Evolutionary conservation across 2,113 vertebrate genomes (phyloP).

Genomic region (Aviceda subcristata): DNA sequence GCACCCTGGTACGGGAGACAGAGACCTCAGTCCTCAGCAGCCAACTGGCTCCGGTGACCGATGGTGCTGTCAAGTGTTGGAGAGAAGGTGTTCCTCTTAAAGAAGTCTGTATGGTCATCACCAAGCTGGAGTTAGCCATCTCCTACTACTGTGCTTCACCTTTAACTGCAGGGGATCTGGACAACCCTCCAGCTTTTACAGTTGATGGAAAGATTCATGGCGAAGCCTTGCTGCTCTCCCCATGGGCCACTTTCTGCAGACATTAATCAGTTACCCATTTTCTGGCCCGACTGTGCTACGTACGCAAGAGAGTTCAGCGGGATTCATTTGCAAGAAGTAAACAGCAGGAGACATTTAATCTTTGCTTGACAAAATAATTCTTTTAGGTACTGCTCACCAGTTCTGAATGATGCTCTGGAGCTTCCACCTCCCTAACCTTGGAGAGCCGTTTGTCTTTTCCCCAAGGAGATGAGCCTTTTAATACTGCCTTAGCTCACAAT

Average conservation of each 20-base stretch:
- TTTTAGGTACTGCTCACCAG: neutral
- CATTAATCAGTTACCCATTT: neutral
- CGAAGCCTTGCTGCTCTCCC: neutral
- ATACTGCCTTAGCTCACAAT: neutral
- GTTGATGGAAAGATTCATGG: neutral
- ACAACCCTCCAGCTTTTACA: neutral
- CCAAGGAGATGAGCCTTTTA: neutral
- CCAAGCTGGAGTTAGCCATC: neutral
- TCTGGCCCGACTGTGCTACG: neutral
- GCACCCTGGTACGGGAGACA: neutral
- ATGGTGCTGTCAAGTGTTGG: neutral
- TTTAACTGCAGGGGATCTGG: neutral
- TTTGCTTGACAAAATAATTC: neutral
- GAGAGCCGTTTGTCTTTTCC: neutral
- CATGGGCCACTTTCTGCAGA: neutral
- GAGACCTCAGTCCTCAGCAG: neutral
- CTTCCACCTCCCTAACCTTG: neutral
- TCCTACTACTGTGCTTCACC: neutral
- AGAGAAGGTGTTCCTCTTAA: neutral
- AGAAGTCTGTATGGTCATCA: neutral
- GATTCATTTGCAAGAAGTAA: neutral
- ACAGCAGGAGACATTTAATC: neutral
- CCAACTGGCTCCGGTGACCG: neutral
- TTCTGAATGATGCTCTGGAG: neutral
- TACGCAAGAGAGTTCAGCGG: neutral